These are phyloP conservation scores for Parnassius mnemosyne DNA, from an alignment of 2,888 invertebrate species.

Conservation along the genomic window DNA sequence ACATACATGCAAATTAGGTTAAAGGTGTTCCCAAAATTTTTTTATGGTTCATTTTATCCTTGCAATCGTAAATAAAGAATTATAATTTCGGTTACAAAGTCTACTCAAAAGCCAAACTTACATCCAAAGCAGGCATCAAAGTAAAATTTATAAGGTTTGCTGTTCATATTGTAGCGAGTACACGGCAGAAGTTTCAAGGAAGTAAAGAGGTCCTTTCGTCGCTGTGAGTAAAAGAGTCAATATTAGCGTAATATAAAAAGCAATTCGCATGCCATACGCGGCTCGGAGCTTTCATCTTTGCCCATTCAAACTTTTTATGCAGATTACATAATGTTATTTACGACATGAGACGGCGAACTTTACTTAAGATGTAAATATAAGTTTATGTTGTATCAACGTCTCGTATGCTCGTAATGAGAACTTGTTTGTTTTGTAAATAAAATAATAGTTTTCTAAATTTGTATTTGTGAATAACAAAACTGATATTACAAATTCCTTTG, in stretches of 20 bases:
- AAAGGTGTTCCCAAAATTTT: too few relatives aligned
- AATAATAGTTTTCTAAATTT: slow-evolving; percentile 28
- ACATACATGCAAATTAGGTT: too few relatives aligned
- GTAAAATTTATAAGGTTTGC: slow-evolving; percentile 28
- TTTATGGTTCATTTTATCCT: too few relatives aligned
- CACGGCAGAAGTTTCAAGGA: slow-evolving; percentile 28
- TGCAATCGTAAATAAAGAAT: slow-evolving; percentile 6
- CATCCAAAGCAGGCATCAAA: slow-evolving; percentile 25
- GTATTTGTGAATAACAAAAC: not conserved
- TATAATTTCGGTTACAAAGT: slow-evolving; percentile 11
- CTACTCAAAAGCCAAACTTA: slow-evolving; percentile 17
- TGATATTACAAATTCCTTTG: too few relatives aligned
- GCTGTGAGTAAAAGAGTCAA: slow-evolving; percentile 58
- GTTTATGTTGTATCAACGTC: slow-evolving; percentile 38
- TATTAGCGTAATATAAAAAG: slow-evolving; percentile 64
- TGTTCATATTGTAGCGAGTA: slow-evolving; percentile 26
- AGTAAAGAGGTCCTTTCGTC: slow-evolving; percentile 27
- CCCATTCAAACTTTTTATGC: slow-evolving; percentile 78
- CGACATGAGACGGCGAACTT: slow-evolving; percentile 74
- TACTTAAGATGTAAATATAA: slow-evolving; percentile 72
- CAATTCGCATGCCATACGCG: slow-evolving; percentile 75
- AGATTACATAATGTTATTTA: slow-evolving; percentile 77
- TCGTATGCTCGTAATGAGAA: slow-evolving; percentile 45
- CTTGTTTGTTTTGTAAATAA: slow-evolving; percentile 39
- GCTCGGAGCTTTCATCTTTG: slow-evolving; percentile 69